Base-by-base conservation (phyloP, 2,797 vertebrate species). In the Momotus momota region DNA sequence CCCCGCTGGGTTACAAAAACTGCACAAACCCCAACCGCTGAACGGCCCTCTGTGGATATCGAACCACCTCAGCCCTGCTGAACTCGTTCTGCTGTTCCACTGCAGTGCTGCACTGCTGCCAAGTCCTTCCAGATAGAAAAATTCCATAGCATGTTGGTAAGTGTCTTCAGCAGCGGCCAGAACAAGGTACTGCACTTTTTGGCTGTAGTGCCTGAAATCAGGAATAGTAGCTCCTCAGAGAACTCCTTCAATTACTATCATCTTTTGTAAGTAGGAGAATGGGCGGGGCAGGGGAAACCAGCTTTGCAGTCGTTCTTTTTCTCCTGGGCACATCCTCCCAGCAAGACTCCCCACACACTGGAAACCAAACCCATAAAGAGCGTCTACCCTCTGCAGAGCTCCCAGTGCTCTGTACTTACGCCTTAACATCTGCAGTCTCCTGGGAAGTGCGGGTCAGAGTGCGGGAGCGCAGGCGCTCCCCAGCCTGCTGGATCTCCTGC, bases 351-450 rank as follows among this genome's bases (percentile, higher is more conserved):
- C 41, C 73, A 48, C 3, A 18, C 0, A 0, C 0, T 16, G 69
- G 27, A 74, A 74, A 58, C 6, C 33, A 62, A 75, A 20, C 8
- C 49, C 2, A 0, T 5, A 0, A 13, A 17, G 4, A 88, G 29
- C 17, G 18, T 3, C 5, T 38, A 4, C 1, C 12, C 51, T 5
- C 7, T 0, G 35, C 1, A n/a, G 31, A 12, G 38, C 3, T 54
- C 13, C 29, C 35, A 6, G 3, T 0, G 38, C 48, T 35, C 26
- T 0, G 12, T 35, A 97, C 99, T 99, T 96, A 99, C 99, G 99
- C 99, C 98, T 99, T 99, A 9, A 99, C 99, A 19, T 99, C 99
- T 1, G 99, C 99, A 0, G 99, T 99, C 97, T 99, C 99, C 97
- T 99, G 99, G 2, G 99, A 99, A 1, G 99, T 99, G 85, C 99